These are phyloP conservation scores for Psammodynastes pulverulentus DNA, from an alignment of 2,113 vertebrate species.

Conservation along the genomic window DNA sequence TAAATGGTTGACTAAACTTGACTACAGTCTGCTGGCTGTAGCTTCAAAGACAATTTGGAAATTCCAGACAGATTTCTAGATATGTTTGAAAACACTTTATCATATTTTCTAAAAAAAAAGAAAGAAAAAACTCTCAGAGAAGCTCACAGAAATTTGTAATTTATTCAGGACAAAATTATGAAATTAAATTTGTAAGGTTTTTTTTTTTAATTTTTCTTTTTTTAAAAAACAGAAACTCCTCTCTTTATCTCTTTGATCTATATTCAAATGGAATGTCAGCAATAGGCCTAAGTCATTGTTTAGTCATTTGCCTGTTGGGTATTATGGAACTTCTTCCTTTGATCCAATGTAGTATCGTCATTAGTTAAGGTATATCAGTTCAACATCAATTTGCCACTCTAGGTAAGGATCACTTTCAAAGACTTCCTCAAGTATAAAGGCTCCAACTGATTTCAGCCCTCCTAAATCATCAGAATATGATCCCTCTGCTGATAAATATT, in stretches of 20 bases:
- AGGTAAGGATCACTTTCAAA: background rate
- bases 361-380: background rate
- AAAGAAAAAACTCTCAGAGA: conserved; percentile 14
- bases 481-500: background rate
- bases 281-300: background rate
- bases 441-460: background rate
- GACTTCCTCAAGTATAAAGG: background rate
- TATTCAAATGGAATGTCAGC: conserved; percentile 18
- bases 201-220: background rate
- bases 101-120: background rate
- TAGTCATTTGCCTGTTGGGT: background rate
- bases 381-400: background rate
- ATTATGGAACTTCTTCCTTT: conserved; percentile 1
- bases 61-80: conserved; percentile 18
- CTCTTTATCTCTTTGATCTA: background rate
- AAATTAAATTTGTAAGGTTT: background rate
- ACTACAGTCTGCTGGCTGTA: conserved; percentile 34
- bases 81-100: conserved; percentile 20
- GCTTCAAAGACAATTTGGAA: conserved; percentile 49
- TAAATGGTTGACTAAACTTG: conserved; percentile 21
- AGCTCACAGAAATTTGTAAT: conserved; percentile 38
- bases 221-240: background rate
- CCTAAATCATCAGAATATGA: background rate
- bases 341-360: background rate
- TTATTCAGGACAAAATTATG: conserved; percentile 13